Conservation (phyloP, 2,888 invertebrate species). For the Exephanes ischioxanthus region DNA sequence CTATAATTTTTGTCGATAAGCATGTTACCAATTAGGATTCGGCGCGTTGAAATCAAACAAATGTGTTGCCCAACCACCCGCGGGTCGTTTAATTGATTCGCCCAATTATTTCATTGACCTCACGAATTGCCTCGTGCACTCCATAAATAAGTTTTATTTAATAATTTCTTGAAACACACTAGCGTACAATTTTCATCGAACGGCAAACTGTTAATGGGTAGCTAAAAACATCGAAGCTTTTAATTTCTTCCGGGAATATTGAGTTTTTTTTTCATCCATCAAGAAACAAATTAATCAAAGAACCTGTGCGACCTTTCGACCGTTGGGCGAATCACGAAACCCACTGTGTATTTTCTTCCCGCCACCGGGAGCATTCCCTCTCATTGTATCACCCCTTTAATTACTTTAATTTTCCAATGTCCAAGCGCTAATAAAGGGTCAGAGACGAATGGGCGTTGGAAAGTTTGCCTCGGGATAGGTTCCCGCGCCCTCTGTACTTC, state of each 20-base stretch:
- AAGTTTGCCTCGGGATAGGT: conserved; percentile 54
- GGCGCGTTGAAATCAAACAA: too few relatives aligned
- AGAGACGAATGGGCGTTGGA: conserved; percentile 63
- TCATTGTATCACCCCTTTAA: conserved; percentile 51
- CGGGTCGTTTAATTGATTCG: too few relatives aligned
- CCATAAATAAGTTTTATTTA: too few relatives aligned
- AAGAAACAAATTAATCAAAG: background rate
- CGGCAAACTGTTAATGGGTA: background rate
- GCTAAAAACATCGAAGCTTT: background rate
- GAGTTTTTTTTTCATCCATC: background rate
- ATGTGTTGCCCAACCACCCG: too few relatives aligned
- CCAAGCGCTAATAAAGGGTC: conserved; percentile 62
- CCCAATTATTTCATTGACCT: too few relatives aligned
- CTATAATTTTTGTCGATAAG: too few relatives aligned
- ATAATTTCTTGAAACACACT: background rate
- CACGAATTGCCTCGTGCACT: too few relatives aligned
- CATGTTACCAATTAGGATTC: too few relatives aligned
- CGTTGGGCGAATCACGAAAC: conserved; percentile 30
- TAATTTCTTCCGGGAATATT: background rate
- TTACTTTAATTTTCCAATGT: conserved; percentile 59
- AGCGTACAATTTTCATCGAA: background rate
- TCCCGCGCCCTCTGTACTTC: conserved; percentile 40
- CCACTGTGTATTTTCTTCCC: conserved; percentile 47
- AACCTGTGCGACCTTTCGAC: background rate
- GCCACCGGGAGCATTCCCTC: conserved; percentile 35